These are phyloP conservation scores for Diadegma fenestrale DNA, from an alignment of 2,888 invertebrate genomes.

Conservation along the genomic window DNA sequence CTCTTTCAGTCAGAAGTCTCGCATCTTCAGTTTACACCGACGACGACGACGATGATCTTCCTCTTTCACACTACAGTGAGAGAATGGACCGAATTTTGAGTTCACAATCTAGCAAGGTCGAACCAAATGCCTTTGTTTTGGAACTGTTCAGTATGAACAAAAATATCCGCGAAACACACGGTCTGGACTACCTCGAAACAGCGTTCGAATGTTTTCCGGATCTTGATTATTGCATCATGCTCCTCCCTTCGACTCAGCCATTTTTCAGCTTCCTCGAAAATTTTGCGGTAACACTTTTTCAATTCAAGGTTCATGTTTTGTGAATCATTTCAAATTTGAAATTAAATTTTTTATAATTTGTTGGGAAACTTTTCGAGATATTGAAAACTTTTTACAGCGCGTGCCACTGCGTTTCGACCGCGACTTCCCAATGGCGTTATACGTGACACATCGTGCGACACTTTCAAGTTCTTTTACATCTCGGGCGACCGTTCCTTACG, in stretches of 20 bases:
- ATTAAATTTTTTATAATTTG: neutral
- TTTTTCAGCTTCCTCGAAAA: constrained; percentile 87
- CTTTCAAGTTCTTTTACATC: constrained; percentile 73
- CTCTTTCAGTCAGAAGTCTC: constrained; percentile 52
- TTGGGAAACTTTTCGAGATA: neutral
- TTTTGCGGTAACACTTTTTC: constrained; percentile 85
- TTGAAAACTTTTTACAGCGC: constrained; percentile 70
- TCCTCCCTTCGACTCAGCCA: constrained; percentile 86
- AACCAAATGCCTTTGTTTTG: constrained; percentile 87
- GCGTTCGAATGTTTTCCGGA: constrained; percentile 89
- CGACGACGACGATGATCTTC: constrained; percentile 23
- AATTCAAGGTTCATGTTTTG: neutral
- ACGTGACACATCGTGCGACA: constrained; percentile 84
- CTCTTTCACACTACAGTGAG: constrained; percentile 26
- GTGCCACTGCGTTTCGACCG: constrained; percentile 81
- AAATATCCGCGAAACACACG: constrained; percentile 86
- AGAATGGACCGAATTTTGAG: constrained; percentile 10
- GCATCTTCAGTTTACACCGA: constrained; percentile 41
- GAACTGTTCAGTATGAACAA: constrained; percentile 87
- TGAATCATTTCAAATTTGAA: neutral
- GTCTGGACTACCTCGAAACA: constrained; percentile 87
- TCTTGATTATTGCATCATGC: constrained; percentile 88
- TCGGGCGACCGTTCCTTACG: constrained; percentile 74
- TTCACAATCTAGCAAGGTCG: constrained; percentile 78
- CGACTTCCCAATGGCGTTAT: constrained; percentile 84